These are phyloP conservation scores for Pteruthius melanotis DNA, from an alignment of 2,113 vertebrate genomes.

Conservation along the genomic window DNA sequence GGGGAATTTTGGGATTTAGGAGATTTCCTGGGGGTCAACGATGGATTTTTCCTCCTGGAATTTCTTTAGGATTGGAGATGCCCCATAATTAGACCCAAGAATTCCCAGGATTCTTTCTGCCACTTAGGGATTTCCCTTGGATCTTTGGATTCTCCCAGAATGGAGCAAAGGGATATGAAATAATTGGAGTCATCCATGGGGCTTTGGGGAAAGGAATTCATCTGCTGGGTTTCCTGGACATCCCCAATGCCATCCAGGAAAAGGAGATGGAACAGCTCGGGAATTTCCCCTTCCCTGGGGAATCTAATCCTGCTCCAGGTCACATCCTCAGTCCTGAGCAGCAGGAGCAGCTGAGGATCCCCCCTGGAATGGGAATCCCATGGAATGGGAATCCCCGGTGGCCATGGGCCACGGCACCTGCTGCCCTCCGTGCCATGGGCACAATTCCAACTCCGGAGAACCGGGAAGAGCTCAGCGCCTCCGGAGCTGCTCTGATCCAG, in stretches of 20 bases:
- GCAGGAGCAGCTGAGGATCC: not conserved
- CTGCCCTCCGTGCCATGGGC: not conserved
- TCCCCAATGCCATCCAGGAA: not conserved
- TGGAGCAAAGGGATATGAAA: not conserved
- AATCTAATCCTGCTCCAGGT: rapidly evolving
- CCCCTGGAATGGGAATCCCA: not conserved
- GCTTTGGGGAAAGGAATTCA: not conserved
- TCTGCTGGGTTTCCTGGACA: too few relatives aligned
- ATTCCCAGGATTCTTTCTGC: not conserved
- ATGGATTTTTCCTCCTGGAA: not conserved
- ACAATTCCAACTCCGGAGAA: not conserved
- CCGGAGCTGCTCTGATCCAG: not conserved
- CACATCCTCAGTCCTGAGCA: rapidly evolving
- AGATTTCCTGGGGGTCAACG: not conserved
- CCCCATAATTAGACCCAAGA: not conserved
- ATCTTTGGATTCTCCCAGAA: not conserved
- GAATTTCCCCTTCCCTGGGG: not conserved
- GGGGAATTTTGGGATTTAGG: not conserved
- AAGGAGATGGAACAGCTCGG: not conserved
- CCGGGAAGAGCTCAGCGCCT: not conserved
- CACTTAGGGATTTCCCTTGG: not conserved
- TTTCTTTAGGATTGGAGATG: not conserved
- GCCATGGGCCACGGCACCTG: not conserved
- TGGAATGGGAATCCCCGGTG: not conserved
- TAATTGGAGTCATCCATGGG: not conserved